phyloP scores from a whole-genome alignment of 2,797 vertebrate species.

The Melanotaenia boesemani region DNA sequence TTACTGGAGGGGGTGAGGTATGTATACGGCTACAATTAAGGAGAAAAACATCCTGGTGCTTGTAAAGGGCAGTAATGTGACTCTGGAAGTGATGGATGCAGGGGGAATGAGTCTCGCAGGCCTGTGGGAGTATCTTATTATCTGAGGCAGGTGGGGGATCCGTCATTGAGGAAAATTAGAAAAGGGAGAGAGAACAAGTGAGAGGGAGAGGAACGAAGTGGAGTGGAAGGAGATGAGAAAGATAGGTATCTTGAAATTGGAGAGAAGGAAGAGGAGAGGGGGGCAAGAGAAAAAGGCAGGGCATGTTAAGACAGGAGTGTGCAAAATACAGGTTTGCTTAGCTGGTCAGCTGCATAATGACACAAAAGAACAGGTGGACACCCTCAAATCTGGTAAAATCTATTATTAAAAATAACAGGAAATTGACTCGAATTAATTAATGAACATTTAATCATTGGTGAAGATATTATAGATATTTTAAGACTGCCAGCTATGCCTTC shows the following conservation, averaged over 20 bases:
- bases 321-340: slow-evolving; percentile 5
- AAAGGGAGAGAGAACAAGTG: slow-evolving; percentile 39
- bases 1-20: slow-evolving; percentile 71
- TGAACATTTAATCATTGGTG: slow-evolving; percentile 11
- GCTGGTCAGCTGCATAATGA: slow-evolving; percentile 4
- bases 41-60: slow-evolving; percentile 81
- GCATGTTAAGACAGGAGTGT: slow-evolving; percentile 4
- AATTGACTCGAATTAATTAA: background rate
- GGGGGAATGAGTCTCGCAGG: slow-evolving; percentile 77
- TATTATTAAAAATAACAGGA: background rate
- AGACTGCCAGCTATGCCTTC: slow-evolving; percentile 19
- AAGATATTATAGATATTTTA: slow-evolving; percentile 38
- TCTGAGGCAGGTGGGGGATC: slow-evolving; percentile 78
- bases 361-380: background rate
- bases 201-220: slow-evolving; percentile 38
- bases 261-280: slow-evolving; percentile 15
- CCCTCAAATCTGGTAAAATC: slow-evolving; percentile 7
- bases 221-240: slow-evolving; percentile 17
- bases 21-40: slow-evolving; percentile 85
- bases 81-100: slow-evolving; percentile 81
- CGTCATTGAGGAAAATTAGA: slow-evolving; percentile 82
- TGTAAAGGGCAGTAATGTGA: slow-evolving; percentile 85
- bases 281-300: slow-evolving; percentile 13
- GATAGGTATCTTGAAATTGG: slow-evolving; percentile 22
- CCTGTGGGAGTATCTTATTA: slow-evolving; percentile 83